Evolutionary conservation across 2,113 vertebrate genomes (phyloP).

Genomic region (Salminus brasiliensis): DNA sequence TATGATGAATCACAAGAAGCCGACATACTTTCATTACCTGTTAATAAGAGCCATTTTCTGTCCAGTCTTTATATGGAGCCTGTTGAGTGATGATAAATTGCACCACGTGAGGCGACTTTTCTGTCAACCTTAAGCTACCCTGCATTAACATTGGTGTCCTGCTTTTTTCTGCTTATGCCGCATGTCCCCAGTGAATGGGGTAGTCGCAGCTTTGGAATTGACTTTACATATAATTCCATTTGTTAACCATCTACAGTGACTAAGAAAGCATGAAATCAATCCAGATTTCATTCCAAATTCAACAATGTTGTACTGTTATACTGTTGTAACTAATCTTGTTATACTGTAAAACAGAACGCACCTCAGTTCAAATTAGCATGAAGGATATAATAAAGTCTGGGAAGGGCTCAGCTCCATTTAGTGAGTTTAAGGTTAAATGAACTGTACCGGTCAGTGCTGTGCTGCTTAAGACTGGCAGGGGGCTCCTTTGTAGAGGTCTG

Average conservation of each 20-base stretch:
- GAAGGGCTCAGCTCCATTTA: background rate
- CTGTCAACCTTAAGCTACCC: slow-evolving; percentile 45
- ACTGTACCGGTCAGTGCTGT: slow-evolving; percentile 8
- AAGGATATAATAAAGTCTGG: background rate
- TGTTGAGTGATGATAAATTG: slow-evolving; percentile 37
- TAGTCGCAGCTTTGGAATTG: slow-evolving; percentile 48
- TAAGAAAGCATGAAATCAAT: background rate
- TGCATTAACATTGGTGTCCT: slow-evolving; percentile 49
- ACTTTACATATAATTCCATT: slow-evolving; percentile 6
- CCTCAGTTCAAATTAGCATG: background rate
- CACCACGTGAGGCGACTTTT: slow-evolving; percentile 42
- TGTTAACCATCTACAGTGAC: background rate
- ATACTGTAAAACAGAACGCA: background rate
- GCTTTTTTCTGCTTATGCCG: slow-evolving; percentile 53
- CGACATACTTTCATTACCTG: slow-evolving; percentile 48
- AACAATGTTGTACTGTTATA: too few relatives aligned
- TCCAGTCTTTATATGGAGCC: slow-evolving; percentile 35
- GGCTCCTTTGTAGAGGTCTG: slow-evolving; percentile 28
- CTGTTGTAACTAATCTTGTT: slow-evolving; percentile 5
- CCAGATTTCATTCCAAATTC: background rate
- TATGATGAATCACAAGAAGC: slow-evolving; percentile 54
- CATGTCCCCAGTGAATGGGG: slow-evolving; percentile 44
- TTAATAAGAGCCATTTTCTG: slow-evolving; percentile 39
- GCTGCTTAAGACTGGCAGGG: slow-evolving; percentile 11
- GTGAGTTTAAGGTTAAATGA: slow-evolving; percentile 32